A percentile compares a stretch with the other conserved stretches of the same genome.
Conservation (phyloP, 2,888 invertebrate genomes). For the Odontocerum albicorne region DNA sequence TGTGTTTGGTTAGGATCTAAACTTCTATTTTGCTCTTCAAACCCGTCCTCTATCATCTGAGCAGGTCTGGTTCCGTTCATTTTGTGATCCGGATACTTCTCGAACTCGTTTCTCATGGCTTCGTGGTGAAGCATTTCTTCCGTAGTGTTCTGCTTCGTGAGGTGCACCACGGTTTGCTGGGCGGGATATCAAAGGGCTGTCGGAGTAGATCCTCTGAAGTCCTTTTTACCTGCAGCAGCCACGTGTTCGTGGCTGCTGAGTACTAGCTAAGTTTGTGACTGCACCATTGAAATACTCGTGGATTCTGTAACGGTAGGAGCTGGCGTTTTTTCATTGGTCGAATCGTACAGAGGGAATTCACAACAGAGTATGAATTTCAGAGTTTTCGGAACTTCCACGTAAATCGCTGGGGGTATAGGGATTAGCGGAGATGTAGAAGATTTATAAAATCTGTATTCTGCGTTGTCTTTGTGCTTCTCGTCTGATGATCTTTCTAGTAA, state of each 20-base stretch:
- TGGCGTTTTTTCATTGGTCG: slow-evolving; percentile 65
- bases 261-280: slow-evolving; percentile 72
- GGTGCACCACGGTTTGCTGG: slow-evolving; percentile 36
- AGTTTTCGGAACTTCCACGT: slow-evolving; percentile 82
- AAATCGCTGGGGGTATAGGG: slow-evolving; percentile 84
- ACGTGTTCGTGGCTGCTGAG: slow-evolving; percentile 45
- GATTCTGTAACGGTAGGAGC: slow-evolving; percentile 68
- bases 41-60: slow-evolving; percentile 2
- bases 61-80: slow-evolving; percentile 7
- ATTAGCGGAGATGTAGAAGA: slow-evolving; percentile 85
- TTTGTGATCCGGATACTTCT: slow-evolving; percentile 7
- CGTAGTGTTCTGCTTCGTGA: slow-evolving; percentile 18
- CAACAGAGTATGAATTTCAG: slow-evolving; percentile 84
- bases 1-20: background rate
- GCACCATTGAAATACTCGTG: slow-evolving; percentile 69
- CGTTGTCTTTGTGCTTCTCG: slow-evolving; percentile 83
- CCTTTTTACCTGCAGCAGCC: slow-evolving; percentile 49
- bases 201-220: slow-evolving; percentile 40
- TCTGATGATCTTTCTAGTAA: slow-evolving; percentile 84
- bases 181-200: slow-evolving; percentile 56
- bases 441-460: slow-evolving; percentile 87
- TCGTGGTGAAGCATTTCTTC: slow-evolving; percentile 15
- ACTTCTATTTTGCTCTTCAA: background rate
- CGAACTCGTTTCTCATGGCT: background rate
- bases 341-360: slow-evolving; percentile 87